Conservation (phyloP, 1,140 invertebrate species). For the Pseudomyrmex gracilis region DNA sequence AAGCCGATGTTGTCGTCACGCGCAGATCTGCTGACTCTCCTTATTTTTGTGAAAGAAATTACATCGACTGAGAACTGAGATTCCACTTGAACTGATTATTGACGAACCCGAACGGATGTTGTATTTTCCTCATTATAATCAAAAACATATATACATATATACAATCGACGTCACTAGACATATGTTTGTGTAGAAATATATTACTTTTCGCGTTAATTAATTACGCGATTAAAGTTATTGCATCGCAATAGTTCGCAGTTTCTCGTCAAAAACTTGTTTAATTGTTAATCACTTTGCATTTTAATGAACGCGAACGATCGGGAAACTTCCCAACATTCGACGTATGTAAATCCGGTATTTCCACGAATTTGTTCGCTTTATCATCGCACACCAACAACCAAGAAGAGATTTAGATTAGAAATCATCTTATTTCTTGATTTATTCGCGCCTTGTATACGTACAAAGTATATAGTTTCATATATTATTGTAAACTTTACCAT, state of each 20-base stretch:
- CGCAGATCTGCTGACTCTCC: slow-evolving; percentile 25
- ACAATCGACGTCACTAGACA: background rate
- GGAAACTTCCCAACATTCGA: slow-evolving; percentile 55
- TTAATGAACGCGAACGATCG: background rate
- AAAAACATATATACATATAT: slow-evolving; percentile 11
- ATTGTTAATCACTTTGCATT: background rate
- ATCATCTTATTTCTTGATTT: too few species aligned
- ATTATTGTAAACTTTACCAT: too few species aligned
- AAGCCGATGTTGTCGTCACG: slow-evolving; percentile 30
- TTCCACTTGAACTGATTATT: background rate
- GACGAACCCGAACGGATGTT: slow-evolving; percentile 36
- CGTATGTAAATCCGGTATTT: slow-evolving; percentile 55
- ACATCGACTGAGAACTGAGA: slow-evolving; percentile 38
- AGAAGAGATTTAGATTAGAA: too few species aligned
- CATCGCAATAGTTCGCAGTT: slow-evolving; percentile 15
- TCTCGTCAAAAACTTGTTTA: background rate
- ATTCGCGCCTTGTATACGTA: too few species aligned
- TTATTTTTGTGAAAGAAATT: slow-evolving; percentile 34
- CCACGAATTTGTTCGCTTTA: slow-evolving; percentile 11
- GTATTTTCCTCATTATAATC: background rate
- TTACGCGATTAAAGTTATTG: background rate
- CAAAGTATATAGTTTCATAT: too few species aligned
- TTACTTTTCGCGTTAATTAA: slow-evolving; percentile 1
- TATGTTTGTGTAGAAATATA: slow-evolving; percentile 11
- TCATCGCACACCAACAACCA: background rate